Evolutionary conservation across 2,113 vertebrate species (phyloP).

Genomic region (Coturnix japonica): DNA sequence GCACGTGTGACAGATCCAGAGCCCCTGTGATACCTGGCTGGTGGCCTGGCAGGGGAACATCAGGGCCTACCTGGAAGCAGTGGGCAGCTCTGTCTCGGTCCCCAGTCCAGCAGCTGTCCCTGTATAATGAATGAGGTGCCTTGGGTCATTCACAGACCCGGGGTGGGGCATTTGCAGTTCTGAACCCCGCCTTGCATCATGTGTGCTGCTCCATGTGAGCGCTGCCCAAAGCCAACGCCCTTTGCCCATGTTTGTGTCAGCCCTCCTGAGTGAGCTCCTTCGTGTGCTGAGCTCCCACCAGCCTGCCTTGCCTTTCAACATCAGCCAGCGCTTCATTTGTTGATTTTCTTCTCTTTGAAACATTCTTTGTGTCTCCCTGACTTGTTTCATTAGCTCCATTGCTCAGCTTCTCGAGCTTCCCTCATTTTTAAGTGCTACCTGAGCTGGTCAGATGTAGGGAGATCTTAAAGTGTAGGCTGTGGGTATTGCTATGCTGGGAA

Average conservation of each 20-base stretch:
- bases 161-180: neutral
- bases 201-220: accelerated
- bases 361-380: neutral
- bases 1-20: neutral
- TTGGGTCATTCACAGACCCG: neutral
- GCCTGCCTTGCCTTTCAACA: neutral
- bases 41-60: accelerated
- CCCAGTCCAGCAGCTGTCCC: neutral
- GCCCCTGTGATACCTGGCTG: neutral
- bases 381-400: neutral
- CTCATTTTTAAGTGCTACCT: neutral
- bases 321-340: conserved; percentile 19
- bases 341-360: conserved; percentile 37
- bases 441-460: neutral
- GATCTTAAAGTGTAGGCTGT: neutral
- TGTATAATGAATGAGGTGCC: neutral
- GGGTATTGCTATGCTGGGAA: neutral
- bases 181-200: neutral
- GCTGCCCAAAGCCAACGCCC: neutral
- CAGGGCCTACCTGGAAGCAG: conserved; percentile 28
- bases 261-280: neutral
- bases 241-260: neutral
- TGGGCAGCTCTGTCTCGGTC: neutral
- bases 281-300: neutral
- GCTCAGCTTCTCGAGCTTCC: neutral